phyloP scores from a whole-genome alignment of 1,140 invertebrate genomes.

The Ips nitidus region DNA sequence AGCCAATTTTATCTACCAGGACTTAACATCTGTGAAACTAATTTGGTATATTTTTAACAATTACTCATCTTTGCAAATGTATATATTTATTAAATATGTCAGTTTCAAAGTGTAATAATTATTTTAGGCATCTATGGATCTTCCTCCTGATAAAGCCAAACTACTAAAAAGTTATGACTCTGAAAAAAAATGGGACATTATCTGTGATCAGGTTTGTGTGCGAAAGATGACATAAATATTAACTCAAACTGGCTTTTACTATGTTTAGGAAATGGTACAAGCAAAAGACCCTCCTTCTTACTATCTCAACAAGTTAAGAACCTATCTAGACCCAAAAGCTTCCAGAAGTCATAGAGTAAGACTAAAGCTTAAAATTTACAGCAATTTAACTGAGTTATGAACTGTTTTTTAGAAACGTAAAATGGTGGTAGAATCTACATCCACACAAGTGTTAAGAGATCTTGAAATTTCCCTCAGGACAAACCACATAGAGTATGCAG shows the following conservation, averaged over 20 bases:
- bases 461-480: conserved; percentile 97
- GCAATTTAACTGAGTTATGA: too few species aligned
- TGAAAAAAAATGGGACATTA: conserved; percentile 99
- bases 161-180: conserved; percentile 94
- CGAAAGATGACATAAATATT: not conserved
- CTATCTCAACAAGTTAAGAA: conserved; percentile 90
- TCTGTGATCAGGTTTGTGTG: conserved; percentile 91
- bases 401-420: conserved; percentile 84
- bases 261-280: conserved; percentile 84
- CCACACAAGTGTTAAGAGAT: conserved; percentile 96
- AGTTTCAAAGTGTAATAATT: not conserved
- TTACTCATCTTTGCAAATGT: not conserved
- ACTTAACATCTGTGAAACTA: too few species aligned
- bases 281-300: conserved; percentile 95
- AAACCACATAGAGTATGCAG: conserved; percentile 95
- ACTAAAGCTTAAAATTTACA: not conserved
- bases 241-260: conserved; percentile 21
- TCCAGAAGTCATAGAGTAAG: conserved; percentile 91
- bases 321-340: conserved; percentile 94
- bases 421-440: conserved; percentile 95
- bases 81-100: not conserved
- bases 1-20: too few species aligned
- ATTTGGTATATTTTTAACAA: not conserved
- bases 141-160: conserved; percentile 98
- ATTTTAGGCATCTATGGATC: conserved; percentile 93